Conservation (phyloP, 2,888 invertebrate species). For the Labia minor region DNA sequence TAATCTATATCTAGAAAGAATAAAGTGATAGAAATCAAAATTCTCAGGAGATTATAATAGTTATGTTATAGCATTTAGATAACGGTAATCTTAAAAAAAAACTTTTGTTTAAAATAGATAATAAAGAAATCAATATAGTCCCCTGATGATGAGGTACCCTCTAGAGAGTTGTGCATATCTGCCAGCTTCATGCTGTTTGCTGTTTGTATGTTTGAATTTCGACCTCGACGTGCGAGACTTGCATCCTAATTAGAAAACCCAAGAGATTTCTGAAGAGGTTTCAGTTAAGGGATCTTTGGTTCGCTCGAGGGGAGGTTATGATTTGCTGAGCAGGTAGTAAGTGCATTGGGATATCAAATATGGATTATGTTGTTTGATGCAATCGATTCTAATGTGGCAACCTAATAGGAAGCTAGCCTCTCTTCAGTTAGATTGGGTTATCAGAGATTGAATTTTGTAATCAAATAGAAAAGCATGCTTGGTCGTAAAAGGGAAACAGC, state of each 20-base stretch:
- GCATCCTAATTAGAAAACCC: slow-evolving; percentile 4
- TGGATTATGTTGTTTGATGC: neutral
- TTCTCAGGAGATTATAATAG: too few species aligned
- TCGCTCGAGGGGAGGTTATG: neutral
- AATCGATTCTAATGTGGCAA: neutral
- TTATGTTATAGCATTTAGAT: too few species aligned
- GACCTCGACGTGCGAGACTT: neutral
- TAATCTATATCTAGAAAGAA: too few species aligned
- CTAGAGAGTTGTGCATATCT: too few species aligned
- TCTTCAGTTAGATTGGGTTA: neutral
- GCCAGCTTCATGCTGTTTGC: too few species aligned
- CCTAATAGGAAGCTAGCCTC: neutral
- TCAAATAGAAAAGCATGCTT: neutral
- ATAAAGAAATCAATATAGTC: too few species aligned
- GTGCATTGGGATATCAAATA: slow-evolving; percentile 13
- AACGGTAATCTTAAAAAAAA: too few species aligned
- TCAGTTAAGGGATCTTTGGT: neutral
- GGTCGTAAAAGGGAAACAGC: too few species aligned
- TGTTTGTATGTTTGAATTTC: neutral
- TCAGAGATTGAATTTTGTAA: neutral
- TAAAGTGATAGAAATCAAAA: too few species aligned
- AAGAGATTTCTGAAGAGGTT: neutral
- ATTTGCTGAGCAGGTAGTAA: neutral
- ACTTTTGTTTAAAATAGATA: too few species aligned
- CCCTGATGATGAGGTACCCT: too few species aligned